Evolutionary conservation across 2,113 vertebrate species (phyloP).

Genomic region (Nymphicus hollandicus): DNA sequence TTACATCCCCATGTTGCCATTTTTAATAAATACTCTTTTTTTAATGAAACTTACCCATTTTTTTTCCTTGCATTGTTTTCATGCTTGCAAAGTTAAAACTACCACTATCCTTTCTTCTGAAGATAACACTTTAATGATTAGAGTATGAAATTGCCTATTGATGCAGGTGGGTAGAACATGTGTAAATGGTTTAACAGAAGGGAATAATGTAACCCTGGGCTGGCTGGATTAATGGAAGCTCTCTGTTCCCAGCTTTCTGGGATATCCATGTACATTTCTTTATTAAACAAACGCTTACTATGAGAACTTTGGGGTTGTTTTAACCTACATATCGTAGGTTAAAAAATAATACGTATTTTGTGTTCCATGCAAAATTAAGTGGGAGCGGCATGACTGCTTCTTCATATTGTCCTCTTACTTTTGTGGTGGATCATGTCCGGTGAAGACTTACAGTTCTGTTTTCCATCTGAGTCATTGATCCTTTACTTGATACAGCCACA

Average conservation of each 20-base stretch:
- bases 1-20: not conserved
- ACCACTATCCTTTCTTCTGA: not conserved
- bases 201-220: not conserved
- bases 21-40: not conserved
- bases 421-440: not conserved
- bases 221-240: not conserved
- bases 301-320: not conserved
- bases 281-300: not conserved
- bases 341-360: not conserved
- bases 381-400: not conserved
- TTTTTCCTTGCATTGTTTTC: not conserved
- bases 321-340: rapidly evolving
- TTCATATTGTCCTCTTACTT: not conserved
- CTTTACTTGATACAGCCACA: not conserved
- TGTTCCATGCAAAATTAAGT: not conserved
- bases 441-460: not conserved
- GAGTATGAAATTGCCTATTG: not conserved
- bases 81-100: not conserved
- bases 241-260: not conserved
- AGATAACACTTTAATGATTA: not conserved
- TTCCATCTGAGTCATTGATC: not conserved
- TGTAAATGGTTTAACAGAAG: not conserved
- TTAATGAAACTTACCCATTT: not conserved
- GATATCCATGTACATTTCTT: not conserved
- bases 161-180: not conserved